Percentiles rank a stretch among this genome's conserved stretches.
Conservation (phyloP, 2,888 invertebrate species). For the Trissoscelio sp. region DNA sequence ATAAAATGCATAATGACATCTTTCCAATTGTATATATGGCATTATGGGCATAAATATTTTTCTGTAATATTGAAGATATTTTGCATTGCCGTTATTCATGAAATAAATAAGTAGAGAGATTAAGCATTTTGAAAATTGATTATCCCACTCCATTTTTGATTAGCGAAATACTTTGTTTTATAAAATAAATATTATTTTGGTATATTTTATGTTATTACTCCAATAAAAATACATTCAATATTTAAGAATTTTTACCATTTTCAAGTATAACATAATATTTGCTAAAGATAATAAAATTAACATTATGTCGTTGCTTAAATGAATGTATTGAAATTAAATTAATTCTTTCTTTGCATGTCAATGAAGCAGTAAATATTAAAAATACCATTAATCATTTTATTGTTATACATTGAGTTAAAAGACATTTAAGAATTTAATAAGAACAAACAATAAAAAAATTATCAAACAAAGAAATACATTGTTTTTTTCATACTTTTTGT, state of each 20-base stretch:
- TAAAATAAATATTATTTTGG: neutral
- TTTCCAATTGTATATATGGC: conserved; percentile 64
- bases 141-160: neutral
- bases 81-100: conserved; percentile 66
- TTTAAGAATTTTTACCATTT: conserved; percentile 4
- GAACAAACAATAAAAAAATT: too few relatives aligned
- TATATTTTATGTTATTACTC: neutral
- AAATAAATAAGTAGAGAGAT: conserved; percentile 62
- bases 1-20: conserved; percentile 26
- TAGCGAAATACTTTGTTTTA: neutral
- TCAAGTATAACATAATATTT: conserved; percentile 24
- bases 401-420: neutral
- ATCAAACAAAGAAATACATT: neutral
- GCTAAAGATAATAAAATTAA: conserved; percentile 12
- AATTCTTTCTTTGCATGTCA: neutral
- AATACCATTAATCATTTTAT: neutral
- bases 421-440: conserved; percentile 6
- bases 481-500: too few relatives aligned
- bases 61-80: conserved; percentile 63
- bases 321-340: neutral
- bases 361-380: conserved; percentile 5
- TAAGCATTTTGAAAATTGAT: conserved; percentile 18
- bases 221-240: conserved; percentile 8
- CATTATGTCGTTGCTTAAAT: neutral
- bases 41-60: conserved; percentile 65